phyloP scores from a whole-genome alignment of 2,113 vertebrate genomes.

The Cynoglossus semilaevis region DNA sequence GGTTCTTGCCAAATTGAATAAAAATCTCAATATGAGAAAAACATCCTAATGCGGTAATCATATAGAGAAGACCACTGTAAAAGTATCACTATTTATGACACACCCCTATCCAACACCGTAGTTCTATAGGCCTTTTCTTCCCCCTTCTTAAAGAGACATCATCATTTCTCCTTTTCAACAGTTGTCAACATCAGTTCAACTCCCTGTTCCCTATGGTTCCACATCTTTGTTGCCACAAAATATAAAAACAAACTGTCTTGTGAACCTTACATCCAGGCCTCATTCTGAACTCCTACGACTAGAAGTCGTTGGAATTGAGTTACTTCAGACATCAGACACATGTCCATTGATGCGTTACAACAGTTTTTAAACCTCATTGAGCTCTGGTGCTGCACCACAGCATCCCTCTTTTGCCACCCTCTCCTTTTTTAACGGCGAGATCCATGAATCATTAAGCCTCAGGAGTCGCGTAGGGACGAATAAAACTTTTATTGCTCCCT shows the following conservation, averaged over 20 bases:
- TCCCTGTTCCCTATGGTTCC: conserved; percentile 29
- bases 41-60: too few relatives aligned
- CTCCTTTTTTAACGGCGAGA: conserved; percentile 42
- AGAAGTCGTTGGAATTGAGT: conserved; percentile 69
- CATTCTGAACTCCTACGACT: conserved; percentile 46
- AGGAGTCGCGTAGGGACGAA: conserved; percentile 64
- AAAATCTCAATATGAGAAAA: too few relatives aligned
- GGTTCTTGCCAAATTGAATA: too few relatives aligned
- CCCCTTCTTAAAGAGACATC: too few relatives aligned
- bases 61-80: too few relatives aligned
- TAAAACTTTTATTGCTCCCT: conserved; percentile 68
- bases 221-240: conserved; percentile 16
- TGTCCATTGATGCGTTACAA: conserved; percentile 67
- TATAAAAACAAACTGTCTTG: background rate
- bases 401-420: background rate
- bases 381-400: conserved; percentile 52
- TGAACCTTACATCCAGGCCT: conserved; percentile 37
- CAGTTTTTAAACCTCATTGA: conserved; percentile 76
- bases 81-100: too few relatives aligned
- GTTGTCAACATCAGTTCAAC: background rate
- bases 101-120: too few relatives aligned
- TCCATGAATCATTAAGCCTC: conserved; percentile 74
- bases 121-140: too few relatives aligned
- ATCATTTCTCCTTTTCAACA: too few relatives aligned
- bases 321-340: conserved; percentile 70